Percentiles rank a stretch among this genome's conserved stretches.
These are phyloP conservation scores for Pantelozetes paolii DNA, from an alignment of 2,888 invertebrate species.

Conservation along the genomic window DNA sequence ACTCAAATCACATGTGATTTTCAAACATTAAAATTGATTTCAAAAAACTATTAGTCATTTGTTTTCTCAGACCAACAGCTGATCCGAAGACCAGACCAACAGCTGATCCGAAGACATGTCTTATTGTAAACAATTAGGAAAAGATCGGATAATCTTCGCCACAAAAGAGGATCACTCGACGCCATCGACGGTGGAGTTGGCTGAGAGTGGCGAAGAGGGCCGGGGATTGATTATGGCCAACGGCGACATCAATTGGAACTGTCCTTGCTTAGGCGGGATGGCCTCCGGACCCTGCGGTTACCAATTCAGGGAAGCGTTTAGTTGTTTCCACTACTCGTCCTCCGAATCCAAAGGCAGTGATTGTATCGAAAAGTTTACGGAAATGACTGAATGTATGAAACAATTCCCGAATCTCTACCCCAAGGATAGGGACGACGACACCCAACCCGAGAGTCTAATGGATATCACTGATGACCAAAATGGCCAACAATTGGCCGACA, in stretches of 20 bases:
- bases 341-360: conserved; percentile 88
- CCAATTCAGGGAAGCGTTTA: conserved; percentile 87
- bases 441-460: too few relatives aligned
- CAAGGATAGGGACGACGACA: conserved; percentile 60
- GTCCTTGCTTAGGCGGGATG: conserved; percentile 96
- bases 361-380: conserved; percentile 81
- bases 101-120: conserved; percentile 33
- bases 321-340: conserved; percentile 79
- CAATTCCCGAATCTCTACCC: conserved; percentile 75
- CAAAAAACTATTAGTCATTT: too few relatives aligned
- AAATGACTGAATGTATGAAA: conserved; percentile 86
- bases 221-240: conserved; percentile 76
- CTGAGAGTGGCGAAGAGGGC: too few relatives aligned
- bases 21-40: too few relatives aligned
- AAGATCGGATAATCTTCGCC: conserved; percentile 78
- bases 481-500: too few relatives aligned
- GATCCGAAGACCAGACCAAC: too few relatives aligned
- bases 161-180: conserved; percentile 68
- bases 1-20: too few relatives aligned
- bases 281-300: conserved; percentile 92
- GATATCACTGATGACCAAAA: too few relatives aligned
- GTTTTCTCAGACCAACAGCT: too few relatives aligned
- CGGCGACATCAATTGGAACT: conserved; percentile 93
- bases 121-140: conserved; percentile 55
- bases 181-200: conserved; percentile 63